Conservation (phyloP, 1,140 invertebrate genomes). For the Brachionus paranguensis region DNA sequence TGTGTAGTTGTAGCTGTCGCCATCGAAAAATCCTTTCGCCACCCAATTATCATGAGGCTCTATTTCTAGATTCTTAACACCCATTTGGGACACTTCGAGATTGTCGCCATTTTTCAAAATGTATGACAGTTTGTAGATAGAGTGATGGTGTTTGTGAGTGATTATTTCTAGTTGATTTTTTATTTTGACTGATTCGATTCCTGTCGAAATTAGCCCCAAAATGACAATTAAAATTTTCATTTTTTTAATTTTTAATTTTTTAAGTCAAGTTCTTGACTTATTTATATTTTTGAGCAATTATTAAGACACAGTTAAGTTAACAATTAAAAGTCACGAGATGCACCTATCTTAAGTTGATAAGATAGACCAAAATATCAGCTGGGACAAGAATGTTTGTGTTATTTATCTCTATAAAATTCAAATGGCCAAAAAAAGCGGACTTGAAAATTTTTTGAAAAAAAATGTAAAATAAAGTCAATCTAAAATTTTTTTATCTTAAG, state of each 20-base stretch:
- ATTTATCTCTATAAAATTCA: not conserved
- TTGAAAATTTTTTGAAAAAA: too few relatives aligned
- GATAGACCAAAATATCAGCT: not conserved
- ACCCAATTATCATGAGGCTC: constrained; percentile 16
- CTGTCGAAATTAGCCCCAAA: not conserved
- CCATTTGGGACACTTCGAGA: not conserved
- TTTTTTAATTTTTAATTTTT: not conserved
- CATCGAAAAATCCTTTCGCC: constrained; percentile 1
- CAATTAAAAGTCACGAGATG: not conserved
- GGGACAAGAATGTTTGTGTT: not conserved
- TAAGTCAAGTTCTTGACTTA: not conserved
- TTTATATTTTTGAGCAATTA: not conserved
- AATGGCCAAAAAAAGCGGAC: not conserved
- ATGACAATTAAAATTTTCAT: constrained; percentile 18
- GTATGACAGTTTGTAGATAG: not conserved
- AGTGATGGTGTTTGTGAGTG: not conserved
- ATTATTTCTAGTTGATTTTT: not conserved
- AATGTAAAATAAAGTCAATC: too few relatives aligned
- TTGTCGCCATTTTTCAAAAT: constrained; percentile 7
- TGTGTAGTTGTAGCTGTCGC: constrained; percentile 29
- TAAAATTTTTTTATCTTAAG: too few relatives aligned
- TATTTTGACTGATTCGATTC: not conserved
- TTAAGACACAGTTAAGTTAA: not conserved
- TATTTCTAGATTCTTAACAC: constrained; percentile 35
- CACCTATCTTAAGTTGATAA: not conserved